Evolutionary conservation across 1,140 invertebrate species (phyloP).

Genomic region (Heliothis virescens): DNA sequence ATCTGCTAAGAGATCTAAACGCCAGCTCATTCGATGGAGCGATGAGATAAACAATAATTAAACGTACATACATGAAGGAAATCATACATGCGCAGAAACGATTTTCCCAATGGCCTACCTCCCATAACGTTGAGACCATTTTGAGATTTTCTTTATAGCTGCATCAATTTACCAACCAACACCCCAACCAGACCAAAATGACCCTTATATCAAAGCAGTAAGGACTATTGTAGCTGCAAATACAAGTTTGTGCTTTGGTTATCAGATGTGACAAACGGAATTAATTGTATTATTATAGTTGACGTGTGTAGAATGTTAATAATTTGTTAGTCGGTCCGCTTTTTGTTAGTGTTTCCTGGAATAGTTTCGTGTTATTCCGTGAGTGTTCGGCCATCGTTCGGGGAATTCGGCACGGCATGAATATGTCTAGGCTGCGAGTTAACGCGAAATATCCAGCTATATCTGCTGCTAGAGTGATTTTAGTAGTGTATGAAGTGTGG

Average conservation of each 20-base stretch:
- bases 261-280: constrained; percentile 79
- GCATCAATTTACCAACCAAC: constrained; percentile 54
- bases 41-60: constrained; percentile 21
- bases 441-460: constrained; percentile 22
- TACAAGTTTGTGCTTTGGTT: constrained; percentile 56
- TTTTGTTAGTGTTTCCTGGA: constrained; percentile 75
- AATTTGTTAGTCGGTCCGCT: constrained; percentile 62
- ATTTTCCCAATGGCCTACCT: constrained; percentile 75
- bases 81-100: constrained; percentile 62
- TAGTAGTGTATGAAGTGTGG: background rate
- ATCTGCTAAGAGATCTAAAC: background rate
- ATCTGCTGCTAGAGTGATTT: constrained; percentile 25
- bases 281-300: constrained; percentile 84
- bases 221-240: constrained; percentile 40
- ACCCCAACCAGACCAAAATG: constrained; percentile 47
- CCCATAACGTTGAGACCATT: constrained; percentile 72
- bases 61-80: constrained; percentile 49
- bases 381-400: constrained; percentile 61
- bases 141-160: constrained; percentile 73
- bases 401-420: constrained; percentile 56
- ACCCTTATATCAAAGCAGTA: constrained; percentile 52
- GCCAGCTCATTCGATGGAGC: background rate
- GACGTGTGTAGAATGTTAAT: constrained; percentile 71
- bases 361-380: constrained; percentile 72
- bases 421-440: constrained; percentile 62